A percentile compares a stretch with the other conserved stretches of the same genome.
These are phyloP conservation scores for Chrysoperla carnea DNA, from an alignment of 1,140 invertebrate genomes.

Conservation along the genomic window DNA sequence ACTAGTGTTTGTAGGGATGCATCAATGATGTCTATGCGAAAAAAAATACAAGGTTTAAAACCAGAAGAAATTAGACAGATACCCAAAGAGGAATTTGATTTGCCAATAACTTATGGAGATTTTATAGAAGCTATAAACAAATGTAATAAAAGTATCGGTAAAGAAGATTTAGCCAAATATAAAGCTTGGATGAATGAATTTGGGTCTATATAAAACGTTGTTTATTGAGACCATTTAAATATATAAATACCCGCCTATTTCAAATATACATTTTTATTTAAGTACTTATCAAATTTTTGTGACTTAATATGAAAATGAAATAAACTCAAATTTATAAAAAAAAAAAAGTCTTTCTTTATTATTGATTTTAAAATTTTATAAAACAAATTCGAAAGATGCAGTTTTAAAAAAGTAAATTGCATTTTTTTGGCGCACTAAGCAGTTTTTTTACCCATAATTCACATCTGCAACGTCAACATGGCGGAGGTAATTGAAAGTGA, in stretches of 20 bases:
- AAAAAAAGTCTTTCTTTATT: too few relatives aligned
- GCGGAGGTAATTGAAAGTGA: conserved; percentile 59
- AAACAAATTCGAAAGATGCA: too few relatives aligned
- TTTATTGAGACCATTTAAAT: too few relatives aligned
- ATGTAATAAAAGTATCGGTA: conserved; percentile 92
- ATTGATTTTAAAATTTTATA: too few relatives aligned
- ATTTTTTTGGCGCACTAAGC: conserved; percentile 4
- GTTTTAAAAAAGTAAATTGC: too few relatives aligned
- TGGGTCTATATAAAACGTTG: conserved; percentile 56
- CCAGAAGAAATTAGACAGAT: conserved; percentile 90
- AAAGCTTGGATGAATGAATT: conserved; percentile 97
- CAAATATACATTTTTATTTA: too few relatives aligned
- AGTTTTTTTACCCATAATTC: conserved; percentile 10
- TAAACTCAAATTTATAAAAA: too few relatives aligned
- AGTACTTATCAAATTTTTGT: too few relatives aligned
- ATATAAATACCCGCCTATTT: too few relatives aligned
- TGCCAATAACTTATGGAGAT: conserved; percentile 82
- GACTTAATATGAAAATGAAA: too few relatives aligned
- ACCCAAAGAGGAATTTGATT: conserved; percentile 86
- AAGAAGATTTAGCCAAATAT: conserved; percentile 91
- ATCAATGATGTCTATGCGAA: conserved; percentile 98
- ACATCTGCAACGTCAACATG: conserved; percentile 42
- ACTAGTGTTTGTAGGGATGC: conserved; percentile 98
- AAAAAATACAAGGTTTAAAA: conserved; percentile 82
- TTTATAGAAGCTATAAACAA: conserved; percentile 84